Base-by-base conservation (phyloP, 2,888 invertebrate species). In the Sialis lutaria region DNA sequence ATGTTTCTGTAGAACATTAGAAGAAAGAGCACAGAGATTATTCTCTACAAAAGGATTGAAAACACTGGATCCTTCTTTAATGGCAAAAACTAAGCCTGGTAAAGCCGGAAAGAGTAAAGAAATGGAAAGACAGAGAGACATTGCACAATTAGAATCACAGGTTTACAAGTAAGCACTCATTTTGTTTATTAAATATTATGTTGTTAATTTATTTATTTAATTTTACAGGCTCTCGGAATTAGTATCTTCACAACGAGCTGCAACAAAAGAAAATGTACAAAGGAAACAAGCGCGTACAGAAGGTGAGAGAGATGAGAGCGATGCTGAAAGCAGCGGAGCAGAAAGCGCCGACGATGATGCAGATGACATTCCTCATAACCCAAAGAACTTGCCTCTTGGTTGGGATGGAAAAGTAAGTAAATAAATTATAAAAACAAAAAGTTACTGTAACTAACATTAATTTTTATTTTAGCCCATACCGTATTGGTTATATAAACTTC, bases 401-500 rank as follows among this genome's bases (percentile, higher is more conserved):
- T 98, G 96, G 96, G 97, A 97, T 67, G 96, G 96, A 47, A 97
- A 96, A 72, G 83, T 82, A 59, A 53, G 43, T 44, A 45, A 10
- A 10, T 46, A 30, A 54, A 52, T 56, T 7, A 6, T 37, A 37
- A 7, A 5, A 37, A 8, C 12, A 8, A 37, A 37, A 6, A 12
- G n/a, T 9, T 41, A 41, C 5, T 6, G 2, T 13, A 13, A n/a
- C 8, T 40, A 40, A 12, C 39, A 22, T 33, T 33, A 22, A 37
- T 37, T 32, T 49, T 65, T 49, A 64, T 61, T 64, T 49, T 51
- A 67, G 63, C 82, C 82, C 1, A 82, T 82, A 53, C 96, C 97
- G 0, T 97, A 97, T 67, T 97, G 97, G 97, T 66, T 98, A 47
- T 99, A 99, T 69, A 99, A 99, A 64, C 70, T 99, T 6, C 98